These are phyloP conservation scores for Rhabditoides inermis DNA, from an alignment of 2,888 invertebrate species.

Conservation along the genomic window DNA sequence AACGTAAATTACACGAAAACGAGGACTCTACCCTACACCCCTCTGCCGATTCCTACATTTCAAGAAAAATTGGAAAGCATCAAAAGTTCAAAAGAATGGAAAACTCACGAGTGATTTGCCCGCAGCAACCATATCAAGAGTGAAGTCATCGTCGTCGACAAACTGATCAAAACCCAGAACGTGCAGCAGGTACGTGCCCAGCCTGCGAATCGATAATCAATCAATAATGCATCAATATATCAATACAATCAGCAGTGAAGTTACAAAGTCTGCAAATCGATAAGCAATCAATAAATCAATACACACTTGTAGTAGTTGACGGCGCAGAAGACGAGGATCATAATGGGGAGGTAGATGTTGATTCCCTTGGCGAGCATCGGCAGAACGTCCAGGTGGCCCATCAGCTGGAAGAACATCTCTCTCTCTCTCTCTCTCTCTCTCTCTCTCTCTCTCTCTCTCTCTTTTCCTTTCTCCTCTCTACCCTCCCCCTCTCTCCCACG, in stretches of 20 bases:
- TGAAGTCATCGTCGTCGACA: conserved; percentile 73
- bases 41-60: no score
- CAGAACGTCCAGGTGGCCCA: conserved; percentile 10
- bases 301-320: conserved; percentile 62
- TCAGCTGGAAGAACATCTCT: conserved; percentile 10
- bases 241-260: no score
- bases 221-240: no score
- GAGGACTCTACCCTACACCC: no score
- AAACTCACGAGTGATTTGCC: conserved; percentile 29
- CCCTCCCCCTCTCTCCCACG: conserved; percentile 7
- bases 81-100: no score
- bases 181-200: conserved; percentile 81
- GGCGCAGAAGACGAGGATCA: conserved; percentile 80
- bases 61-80: no score
- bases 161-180: conserved; percentile 93
- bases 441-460: conserved; percentile 2
- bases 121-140: conserved; percentile 55
- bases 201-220: no score
- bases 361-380: conserved; percentile 65
- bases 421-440: conserved; percentile 5
- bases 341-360: conserved; percentile 97
- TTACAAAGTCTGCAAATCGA: no score
- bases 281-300: no score
- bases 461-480: neutral
- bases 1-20: no score